Percentiles rank a stretch among this genome's conserved stretches.
phyloP scores from a whole-genome alignment of 53 echinoderm and acorn worm species.

The Mesocentrotus franciscanus region DNA sequence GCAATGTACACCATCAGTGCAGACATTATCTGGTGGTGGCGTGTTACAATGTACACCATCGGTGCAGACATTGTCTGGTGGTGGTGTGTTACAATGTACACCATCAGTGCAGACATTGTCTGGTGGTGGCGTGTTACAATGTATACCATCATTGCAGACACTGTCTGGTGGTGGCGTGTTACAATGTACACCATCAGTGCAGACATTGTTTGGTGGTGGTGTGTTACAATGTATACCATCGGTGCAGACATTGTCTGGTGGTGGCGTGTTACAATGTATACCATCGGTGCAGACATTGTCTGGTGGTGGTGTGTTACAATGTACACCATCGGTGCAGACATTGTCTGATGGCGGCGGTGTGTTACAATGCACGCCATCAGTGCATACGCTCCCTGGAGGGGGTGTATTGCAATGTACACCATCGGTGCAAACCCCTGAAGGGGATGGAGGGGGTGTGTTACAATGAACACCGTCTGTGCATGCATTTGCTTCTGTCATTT shows the following conservation, averaged over 20 bases:
- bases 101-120: slow-evolving; percentile 70
- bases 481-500: slow-evolving; percentile 56
- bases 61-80: slow-evolving; percentile 70
- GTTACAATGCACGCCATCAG: slow-evolving; percentile 87
- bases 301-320: slow-evolving; percentile 36
- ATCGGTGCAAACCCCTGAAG: slow-evolving; percentile 71
- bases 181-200: slow-evolving; percentile 81
- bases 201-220: slow-evolving; percentile 78
- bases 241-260: slow-evolving; percentile 67
- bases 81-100: slow-evolving; percentile 77
- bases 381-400: slow-evolving; percentile 76
- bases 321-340: background rate
- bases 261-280: slow-evolving; percentile 8
- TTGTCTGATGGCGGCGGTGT: slow-evolving; percentile 86
- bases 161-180: slow-evolving; percentile 86
- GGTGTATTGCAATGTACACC: slow-evolving; percentile 79
- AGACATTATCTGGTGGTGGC: slow-evolving; percentile 77
- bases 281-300: background rate
- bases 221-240: slow-evolving; percentile 74
- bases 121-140: slow-evolving; percentile 90
- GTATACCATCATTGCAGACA: slow-evolving; percentile 79
- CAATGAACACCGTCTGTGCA: slow-evolving; percentile 88
- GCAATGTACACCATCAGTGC: slow-evolving; percentile 40
- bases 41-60: slow-evolving; percentile 93
- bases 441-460: slow-evolving; percentile 92